Base-by-base conservation (phyloP, 2,113 vertebrate genomes). In the Cynoglossus semilaevis region DNA sequence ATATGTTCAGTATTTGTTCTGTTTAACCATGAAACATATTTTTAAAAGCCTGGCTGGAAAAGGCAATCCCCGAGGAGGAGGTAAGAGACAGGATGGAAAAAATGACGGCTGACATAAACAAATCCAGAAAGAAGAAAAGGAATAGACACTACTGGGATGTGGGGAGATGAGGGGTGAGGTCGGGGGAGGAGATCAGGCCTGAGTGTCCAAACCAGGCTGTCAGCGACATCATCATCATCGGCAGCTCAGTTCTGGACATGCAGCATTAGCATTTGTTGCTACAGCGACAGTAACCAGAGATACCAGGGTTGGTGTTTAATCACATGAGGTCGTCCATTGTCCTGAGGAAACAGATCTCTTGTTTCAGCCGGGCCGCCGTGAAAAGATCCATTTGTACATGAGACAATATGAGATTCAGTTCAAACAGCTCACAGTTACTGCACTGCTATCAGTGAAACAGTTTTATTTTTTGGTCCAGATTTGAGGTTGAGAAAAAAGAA, bases 281-380 rank as follows among this genome's bases (percentile, higher is more conserved):
- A 66, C 34, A 70, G 74, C 72, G 37, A 87, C 74, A 2, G 82
- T 83, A 86, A 86, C 87, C 75, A 75, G 77, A 86, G 85, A 83
- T 79, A 82, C 76, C 22, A 6, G 36, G 44, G 22, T 48, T 72
- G 63, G 66, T 74, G 70, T 70, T 79, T 74, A 77, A 51, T 83
- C 73, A 60, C 79, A 72, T 78, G 82, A 88, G 80, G 84, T 86
- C 75, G 82, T 48, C 50, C 51, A 45, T 76, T 78, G 57, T 79
- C 58, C 71, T 58, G 45, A 29, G 58, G 62, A 83, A 76, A 71
- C 72, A 81, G 74, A 77, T 82, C 67, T 62, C 41, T 59, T 46
- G 58, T 77, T 59, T 63, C 61, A 61, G 56, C 17, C 13, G 5
- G 53, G 19, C 37, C 41, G 45, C 37, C 15, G 49, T 57, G 37